A percentile compares a stretch with the other conserved stretches of the same genome.
These are phyloP conservation scores for Tragelaphus oryx DNA, from an alignment of 2,797 vertebrate genomes.

Conservation along the genomic window DNA sequence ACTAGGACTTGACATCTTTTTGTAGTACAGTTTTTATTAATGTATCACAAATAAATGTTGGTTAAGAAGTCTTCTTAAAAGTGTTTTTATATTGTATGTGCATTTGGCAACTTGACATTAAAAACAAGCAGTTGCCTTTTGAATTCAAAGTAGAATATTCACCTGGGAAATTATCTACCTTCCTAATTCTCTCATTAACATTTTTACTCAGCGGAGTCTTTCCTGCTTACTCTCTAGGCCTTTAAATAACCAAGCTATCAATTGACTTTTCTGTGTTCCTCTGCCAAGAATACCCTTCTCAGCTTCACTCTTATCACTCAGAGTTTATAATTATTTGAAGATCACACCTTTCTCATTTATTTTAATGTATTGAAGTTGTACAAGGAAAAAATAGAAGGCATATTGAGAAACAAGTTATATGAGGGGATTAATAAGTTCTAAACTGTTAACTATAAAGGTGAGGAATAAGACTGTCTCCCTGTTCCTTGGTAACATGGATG, in stretches of 20 bases:
- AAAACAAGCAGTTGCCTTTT: background rate
- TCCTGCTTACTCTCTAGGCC: background rate
- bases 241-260: background rate
- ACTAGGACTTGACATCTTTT: background rate
- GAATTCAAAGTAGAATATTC: conserved; percentile 14
- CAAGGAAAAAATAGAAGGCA: background rate
- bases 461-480: background rate
- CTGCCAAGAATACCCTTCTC: background rate
- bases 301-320: background rate
- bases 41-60: background rate
- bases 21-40: background rate
- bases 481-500: background rate
- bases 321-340: background rate
- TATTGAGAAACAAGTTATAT: background rate
- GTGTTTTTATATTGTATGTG: background rate
- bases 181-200: background rate
- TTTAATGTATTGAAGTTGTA: background rate
- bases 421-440: background rate
- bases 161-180: conserved; percentile 5
- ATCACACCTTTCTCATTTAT: background rate
- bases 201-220: background rate
- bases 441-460: background rate
- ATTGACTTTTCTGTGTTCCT: background rate
- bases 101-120: background rate
- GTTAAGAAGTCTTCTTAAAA: background rate